Percentiles rank a stretch among this genome's conserved stretches.
These are phyloP conservation scores for Meteorus cinctellus DNA, from an alignment of 2,888 invertebrate species.

Conservation along the genomic window DNA sequence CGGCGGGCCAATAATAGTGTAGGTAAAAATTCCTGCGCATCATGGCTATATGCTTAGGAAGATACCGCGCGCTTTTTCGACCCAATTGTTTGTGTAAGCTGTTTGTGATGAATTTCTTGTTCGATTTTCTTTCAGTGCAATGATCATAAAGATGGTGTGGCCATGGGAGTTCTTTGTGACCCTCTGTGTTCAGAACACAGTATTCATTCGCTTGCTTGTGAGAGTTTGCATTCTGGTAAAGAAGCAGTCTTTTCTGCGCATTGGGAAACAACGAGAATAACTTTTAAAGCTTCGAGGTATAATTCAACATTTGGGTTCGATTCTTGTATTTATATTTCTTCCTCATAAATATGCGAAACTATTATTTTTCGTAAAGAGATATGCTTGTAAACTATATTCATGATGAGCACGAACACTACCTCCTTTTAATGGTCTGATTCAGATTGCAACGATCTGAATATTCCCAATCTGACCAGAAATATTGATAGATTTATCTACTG, in stretches of 20 bases:
- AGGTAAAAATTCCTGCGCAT: slow-evolving; percentile 11
- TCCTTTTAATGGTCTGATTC: no score
- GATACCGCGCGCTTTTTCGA: slow-evolving; percentile 11
- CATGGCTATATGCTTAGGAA: neutral
- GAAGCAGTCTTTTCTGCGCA: slow-evolving; percentile 78
- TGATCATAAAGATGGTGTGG: slow-evolving; percentile 75
- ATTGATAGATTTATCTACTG: no score
- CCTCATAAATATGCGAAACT: no score
- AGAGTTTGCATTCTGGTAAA: slow-evolving; percentile 78
- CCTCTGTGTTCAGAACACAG: slow-evolving; percentile 77
- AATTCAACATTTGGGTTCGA: no score
- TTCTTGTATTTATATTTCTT: no score
- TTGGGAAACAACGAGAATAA: slow-evolving; percentile 76
- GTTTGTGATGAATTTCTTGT: slow-evolving; percentile 4
- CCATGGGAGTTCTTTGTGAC: slow-evolving; percentile 79
- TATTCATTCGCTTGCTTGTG: slow-evolving; percentile 77
- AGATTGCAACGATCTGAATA: no score
- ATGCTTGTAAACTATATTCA: no score
- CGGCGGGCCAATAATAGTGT: neutral
- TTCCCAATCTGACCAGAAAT: no score
- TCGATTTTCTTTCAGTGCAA: slow-evolving; percentile 75
- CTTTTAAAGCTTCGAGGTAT: slow-evolving; percentile 76
- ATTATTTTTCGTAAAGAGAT: no score
- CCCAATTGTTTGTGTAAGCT: neutral
- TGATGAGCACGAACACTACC: no score